A percentile compares a stretch with the other conserved stretches of the same genome.
Evolutionary conservation across 1,140 invertebrate genomes (phyloP).

Genomic region (Bradynema listronoti): DNA sequence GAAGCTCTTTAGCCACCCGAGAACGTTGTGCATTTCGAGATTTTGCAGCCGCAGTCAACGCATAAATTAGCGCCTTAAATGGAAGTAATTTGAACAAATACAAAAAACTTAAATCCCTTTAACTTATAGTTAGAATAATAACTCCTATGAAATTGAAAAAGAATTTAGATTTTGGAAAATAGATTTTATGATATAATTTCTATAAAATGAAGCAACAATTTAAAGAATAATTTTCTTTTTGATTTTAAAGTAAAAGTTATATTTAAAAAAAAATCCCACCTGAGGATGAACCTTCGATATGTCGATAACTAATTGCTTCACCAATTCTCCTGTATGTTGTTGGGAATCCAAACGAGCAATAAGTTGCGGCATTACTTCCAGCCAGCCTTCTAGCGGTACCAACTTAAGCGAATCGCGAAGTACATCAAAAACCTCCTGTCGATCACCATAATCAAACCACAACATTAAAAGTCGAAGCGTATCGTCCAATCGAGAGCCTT

Average conservation of each 20-base stretch:
- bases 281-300: slow-evolving; percentile 74
- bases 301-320: slow-evolving; percentile 85
- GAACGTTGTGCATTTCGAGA: slow-evolving; percentile 75
- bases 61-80: slow-evolving; percentile 83
- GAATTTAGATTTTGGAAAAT: background rate
- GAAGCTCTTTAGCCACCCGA: slow-evolving; percentile 84
- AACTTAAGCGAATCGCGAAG: slow-evolving; percentile 81
- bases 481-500: slow-evolving; percentile 83
- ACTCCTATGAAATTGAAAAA: no score
- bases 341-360: slow-evolving; percentile 94
- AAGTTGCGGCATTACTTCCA: slow-evolving; percentile 96
- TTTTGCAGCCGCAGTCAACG: slow-evolving; percentile 91
- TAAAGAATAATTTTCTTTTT: no score
- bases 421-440: slow-evolving; percentile 83
- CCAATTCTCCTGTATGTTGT: slow-evolving; percentile 76
- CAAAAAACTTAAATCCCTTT: background rate
- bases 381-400: slow-evolving; percentile 95
- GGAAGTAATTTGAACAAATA: background rate
- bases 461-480: slow-evolving; percentile 82
- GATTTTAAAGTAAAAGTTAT: no score
- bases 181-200: no score
- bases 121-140: background rate
- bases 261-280: slow-evolving; percentile 46
- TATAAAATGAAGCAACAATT: no score
- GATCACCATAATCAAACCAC: slow-evolving; percentile 91